Evolutionary conservation across 2,797 vertebrate genomes (phyloP), one percentile per base, ranked within the genome.

Genomic region (Coreius guichenoti): DNA sequence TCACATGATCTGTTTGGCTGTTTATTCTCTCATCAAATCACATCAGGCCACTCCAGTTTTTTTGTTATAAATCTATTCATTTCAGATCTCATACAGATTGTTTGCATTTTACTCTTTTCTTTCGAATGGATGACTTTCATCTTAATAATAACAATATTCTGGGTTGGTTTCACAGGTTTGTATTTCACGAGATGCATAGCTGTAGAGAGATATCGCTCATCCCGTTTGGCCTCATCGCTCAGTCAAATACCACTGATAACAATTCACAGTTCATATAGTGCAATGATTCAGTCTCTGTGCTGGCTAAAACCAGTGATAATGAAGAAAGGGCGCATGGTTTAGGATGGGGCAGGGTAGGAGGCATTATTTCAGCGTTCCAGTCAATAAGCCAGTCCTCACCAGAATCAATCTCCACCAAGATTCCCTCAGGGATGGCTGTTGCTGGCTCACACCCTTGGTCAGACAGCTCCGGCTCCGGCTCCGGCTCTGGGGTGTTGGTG

Each of bases 101-200:
- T 33, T 78, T 9, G 23, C 8, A 4, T 17, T 8, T 6, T 47
- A 8, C 19, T 47, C 45, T 47, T 47, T 47, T 13, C 45, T 47
- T 14, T 47, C 13, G 4, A 47, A 47, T 47, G 4, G 45, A 14
- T 47, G 13, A 14, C 45, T 47, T 14, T 47, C 45, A 14, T 47
- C 12, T 47, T 47, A 47, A 47, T 47, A 13, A 47, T 3, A 47
- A 14, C 45, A 47, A 47, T 47, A 4, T 47, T 14, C 45, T 47
- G 43, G 13, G 4, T 12, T 73, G 3, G 26, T 65, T 63, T 80
- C 17, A 47, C 56, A 12, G n/a, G 54, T 43, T 8, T 21, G 9
- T 80, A 47, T 67, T 65, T 67, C n/a, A 67, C 31, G 39, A 31
- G 39, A 45, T 80, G 61, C n/a, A 47, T 80, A 45, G 77, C 51